These are phyloP conservation scores for Halocynthia roretzi DNA, from an alignment of 23 tunicate species.

Conservation along the genomic window DNA sequence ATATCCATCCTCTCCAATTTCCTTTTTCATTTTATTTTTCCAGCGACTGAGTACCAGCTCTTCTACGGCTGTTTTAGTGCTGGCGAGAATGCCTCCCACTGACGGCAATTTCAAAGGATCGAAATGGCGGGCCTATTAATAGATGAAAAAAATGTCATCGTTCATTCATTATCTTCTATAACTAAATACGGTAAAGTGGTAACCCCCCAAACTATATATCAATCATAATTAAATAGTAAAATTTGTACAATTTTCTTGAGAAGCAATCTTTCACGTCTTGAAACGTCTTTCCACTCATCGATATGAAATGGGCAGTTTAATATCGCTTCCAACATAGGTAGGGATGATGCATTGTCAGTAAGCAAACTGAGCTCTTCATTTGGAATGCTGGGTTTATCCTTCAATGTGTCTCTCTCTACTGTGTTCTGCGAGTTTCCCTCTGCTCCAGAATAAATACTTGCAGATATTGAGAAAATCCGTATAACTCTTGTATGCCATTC, in stretches of 20 bases:
- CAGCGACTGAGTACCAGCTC: slow-evolving; percentile 33
- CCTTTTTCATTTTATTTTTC: slow-evolving; percentile 58
- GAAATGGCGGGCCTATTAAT: neutral
- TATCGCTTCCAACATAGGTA: slow-evolving; percentile 13
- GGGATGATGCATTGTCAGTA: neutral
- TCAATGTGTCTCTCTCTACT: no score
- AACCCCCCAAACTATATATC: no score
- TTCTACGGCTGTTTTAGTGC: slow-evolving; percentile 40
- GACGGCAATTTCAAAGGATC: slow-evolving; percentile 29
- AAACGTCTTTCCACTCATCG: slow-evolving; percentile 8
- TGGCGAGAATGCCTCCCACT: slow-evolving; percentile 41
- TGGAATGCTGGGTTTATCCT: no score
- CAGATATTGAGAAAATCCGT: no score
- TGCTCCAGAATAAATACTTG: no score
- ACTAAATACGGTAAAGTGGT: no score
- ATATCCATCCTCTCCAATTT: slow-evolving; percentile 67
- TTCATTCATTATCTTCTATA: no score
- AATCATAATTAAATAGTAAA: no score
- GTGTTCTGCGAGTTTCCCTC: no score
- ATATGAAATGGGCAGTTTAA: slow-evolving; percentile 5
- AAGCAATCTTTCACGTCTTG: neutral
- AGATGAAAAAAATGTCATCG: no score
- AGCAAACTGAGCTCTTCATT: neutral
- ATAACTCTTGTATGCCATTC: no score
- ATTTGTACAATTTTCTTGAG: no score